phyloP scores from a whole-genome alignment of 2,113 vertebrate genomes.

The Vulpes vulpes region DNA sequence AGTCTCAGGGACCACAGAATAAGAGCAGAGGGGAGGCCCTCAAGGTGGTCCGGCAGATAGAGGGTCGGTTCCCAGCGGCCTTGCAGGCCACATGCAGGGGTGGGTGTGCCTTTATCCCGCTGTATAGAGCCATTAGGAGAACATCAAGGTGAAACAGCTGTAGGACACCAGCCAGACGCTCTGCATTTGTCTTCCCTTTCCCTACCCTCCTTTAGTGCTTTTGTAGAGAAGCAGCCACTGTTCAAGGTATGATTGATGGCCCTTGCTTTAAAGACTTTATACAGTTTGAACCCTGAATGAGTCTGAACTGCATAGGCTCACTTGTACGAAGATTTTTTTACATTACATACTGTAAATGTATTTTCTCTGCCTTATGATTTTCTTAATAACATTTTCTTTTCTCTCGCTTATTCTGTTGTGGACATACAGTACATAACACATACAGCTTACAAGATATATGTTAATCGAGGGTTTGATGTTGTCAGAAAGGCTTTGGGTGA shows the following conservation, averaged over 20 bases:
- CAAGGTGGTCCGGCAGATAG: neutral
- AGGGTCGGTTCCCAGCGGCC: neutral
- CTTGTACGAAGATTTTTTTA: neutral
- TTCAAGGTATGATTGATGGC: neutral
- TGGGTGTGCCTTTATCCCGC: neutral
- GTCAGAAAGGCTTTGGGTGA: neutral
- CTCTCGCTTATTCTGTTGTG: neutral
- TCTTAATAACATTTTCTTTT: neutral
- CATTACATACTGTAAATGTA: neutral
- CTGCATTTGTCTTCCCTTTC: neutral
- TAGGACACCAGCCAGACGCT: neutral
- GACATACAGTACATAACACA: neutral
- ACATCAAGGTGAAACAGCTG: neutral
- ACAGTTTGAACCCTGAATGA: neutral
- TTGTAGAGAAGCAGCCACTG: neutral
- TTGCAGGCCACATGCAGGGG: rapidly evolving
- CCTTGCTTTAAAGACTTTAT: neutral
- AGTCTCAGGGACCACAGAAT: neutral
- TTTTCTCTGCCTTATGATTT: neutral
- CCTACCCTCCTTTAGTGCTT: neutral
- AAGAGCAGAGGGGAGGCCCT: neutral
- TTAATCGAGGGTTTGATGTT: neutral
- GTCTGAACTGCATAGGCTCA: neutral
- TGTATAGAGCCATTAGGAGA: neutral
- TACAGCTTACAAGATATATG: neutral